These are phyloP conservation scores for Podotricha telesiphe DNA, from an alignment of 2,888 invertebrate genomes.

Conservation along the genomic window DNA sequence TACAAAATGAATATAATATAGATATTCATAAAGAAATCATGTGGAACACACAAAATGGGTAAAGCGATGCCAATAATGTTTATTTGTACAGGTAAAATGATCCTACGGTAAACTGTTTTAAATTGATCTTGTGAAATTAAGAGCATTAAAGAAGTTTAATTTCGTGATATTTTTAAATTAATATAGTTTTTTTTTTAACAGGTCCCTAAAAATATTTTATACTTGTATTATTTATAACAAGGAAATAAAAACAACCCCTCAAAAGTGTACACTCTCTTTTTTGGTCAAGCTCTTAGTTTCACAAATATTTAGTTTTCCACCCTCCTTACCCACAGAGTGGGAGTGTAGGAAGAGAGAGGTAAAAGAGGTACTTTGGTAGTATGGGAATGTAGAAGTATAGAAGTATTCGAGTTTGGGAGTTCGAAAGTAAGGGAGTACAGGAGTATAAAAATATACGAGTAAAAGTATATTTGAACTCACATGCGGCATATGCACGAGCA, in stretches of 20 bases:
- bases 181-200: background rate
- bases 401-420: background rate
- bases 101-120: slow-evolving; percentile 26
- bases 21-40: slow-evolving; percentile 29
- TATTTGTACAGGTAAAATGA: slow-evolving; percentile 25
- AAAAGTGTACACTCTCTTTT: too few species aligned
- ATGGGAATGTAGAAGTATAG: too few species aligned
- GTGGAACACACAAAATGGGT: slow-evolving; percentile 35
- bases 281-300: too few species aligned
- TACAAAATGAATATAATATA: slow-evolving; percentile 60
- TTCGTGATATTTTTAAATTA: too few species aligned
- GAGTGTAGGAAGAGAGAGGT: too few species aligned
- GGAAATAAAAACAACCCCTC: too few species aligned
- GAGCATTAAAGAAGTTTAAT: slow-evolving; percentile 9
- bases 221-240: too few species aligned
- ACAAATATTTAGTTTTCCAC: too few species aligned
- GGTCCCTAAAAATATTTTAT: background rate
- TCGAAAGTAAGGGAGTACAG: background rate
- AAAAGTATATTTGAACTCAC: slow-evolving; percentile 83
- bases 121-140: slow-evolving; percentile 4
- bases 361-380: too few species aligned
- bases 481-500: slow-evolving; percentile 96
- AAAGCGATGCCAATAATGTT: slow-evolving; percentile 40
- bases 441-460: background rate
- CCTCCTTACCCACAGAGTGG: background rate